A percentile compares a stretch with the other conserved stretches of the same genome.
These are phyloP conservation scores for Montipora efflorescens DNA, from an alignment of 64 coral and sea anemone genomes.

Conservation along the genomic window DNA sequence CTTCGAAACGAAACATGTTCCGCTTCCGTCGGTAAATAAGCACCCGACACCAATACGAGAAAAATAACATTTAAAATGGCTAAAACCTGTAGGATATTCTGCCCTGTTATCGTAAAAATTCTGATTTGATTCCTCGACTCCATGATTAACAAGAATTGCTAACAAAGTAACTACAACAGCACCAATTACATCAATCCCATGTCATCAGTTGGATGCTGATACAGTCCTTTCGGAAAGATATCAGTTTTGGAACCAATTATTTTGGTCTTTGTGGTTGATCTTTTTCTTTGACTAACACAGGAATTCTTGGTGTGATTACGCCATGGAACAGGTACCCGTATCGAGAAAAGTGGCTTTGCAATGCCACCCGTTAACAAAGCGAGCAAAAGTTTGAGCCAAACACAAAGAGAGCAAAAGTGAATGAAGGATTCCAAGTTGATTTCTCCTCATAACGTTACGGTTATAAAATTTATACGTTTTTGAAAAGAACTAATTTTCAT, in stretches of 20 bases:
- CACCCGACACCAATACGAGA: slow-evolving; percentile 42
- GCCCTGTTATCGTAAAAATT: background rate
- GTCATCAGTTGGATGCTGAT: background rate
- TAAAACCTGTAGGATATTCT: slow-evolving; percentile 11
- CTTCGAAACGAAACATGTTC: slow-evolving; percentile 18
- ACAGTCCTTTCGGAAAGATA: background rate
- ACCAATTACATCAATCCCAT: background rate
- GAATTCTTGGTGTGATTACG: slow-evolving; percentile 70
- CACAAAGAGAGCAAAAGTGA: background rate
- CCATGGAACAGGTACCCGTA: slow-evolving; percentile 58
- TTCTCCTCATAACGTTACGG: too few species aligned
- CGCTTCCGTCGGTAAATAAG: slow-evolving; percentile 3
- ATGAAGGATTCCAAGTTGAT: too few species aligned
- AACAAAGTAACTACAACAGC: background rate
- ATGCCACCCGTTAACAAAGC: slow-evolving; percentile 28
- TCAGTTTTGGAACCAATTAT: slow-evolving; percentile 43
- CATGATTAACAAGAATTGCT: background rate
- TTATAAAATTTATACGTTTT: too few species aligned
- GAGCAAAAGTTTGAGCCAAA: background rate
- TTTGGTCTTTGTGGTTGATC: slow-evolving; percentile 10
- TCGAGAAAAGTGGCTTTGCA: background rate
- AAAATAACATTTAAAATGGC: background rate
- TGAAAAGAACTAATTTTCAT: too few species aligned
- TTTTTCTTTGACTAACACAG: background rate
- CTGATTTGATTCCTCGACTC: background rate